phyloP scores from a whole-genome alignment of 2,113 vertebrate genomes.

The Numida meleagris region DNA sequence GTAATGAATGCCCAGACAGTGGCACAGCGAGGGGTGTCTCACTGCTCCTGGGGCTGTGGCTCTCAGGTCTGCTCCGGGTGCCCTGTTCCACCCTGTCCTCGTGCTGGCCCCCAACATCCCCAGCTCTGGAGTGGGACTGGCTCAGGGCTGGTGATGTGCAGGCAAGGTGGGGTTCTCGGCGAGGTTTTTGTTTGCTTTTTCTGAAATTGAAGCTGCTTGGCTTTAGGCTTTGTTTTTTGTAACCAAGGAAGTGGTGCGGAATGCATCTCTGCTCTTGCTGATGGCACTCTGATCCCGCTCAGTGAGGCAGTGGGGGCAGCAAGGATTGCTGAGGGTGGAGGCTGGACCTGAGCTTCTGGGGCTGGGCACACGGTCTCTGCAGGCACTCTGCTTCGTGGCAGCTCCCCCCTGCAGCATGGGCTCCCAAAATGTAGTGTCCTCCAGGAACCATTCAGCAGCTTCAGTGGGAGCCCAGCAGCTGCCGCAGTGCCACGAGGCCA shows the following conservation, averaged over 20 bases:
- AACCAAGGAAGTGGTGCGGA: fast-evolving
- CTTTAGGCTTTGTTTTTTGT: neutral
- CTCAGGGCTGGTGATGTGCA: neutral
- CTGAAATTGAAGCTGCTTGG: neutral
- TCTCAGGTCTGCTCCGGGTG: neutral
- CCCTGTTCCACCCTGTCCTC: neutral
- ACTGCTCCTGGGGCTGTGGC: neutral
- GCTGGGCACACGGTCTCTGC: neutral
- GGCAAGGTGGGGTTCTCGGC: neutral
- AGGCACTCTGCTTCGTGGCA: neutral
- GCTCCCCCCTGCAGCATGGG: neutral
- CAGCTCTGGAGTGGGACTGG: neutral
- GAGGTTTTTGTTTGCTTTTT: neutral
- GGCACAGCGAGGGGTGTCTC: neutral
- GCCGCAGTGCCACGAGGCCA: neutral
- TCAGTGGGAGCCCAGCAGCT: fast-evolving
- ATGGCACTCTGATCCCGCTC: neutral
- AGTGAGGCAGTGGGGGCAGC: neutral
- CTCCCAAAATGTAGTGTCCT: neutral
- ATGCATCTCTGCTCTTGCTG: fast-evolving
- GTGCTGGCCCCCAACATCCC: neutral
- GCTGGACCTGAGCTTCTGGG: neutral
- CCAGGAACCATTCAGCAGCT: fast-evolving
- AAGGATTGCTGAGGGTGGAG: neutral
- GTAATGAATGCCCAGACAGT: neutral